Evolutionary conservation across 2,888 invertebrate species (phyloP), one percentile per base, ranked within the genome.

Genomic region (Sesia bembeciformis): DNA sequence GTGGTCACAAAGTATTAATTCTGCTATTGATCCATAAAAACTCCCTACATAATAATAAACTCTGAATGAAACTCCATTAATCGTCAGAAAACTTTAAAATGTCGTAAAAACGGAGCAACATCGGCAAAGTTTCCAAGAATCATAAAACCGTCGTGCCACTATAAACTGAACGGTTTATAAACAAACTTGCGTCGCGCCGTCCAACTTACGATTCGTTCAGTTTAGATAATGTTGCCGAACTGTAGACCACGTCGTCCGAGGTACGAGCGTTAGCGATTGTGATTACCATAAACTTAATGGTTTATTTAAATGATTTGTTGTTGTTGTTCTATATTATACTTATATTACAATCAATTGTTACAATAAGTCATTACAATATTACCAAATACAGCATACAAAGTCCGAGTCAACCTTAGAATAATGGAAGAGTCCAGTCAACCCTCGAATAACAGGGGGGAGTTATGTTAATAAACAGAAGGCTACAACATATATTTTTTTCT

Each of bases 131-230:
- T 59, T 53, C 38, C 52, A 61, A 62, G 60, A 59, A 58, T 59
- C 59, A 65, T 65, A 63, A 64, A 66, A 61, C 58, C 60, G 54
- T 62, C 59, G 55, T 58, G 56, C 59, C 60, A 60, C 58, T 63
- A 62, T 65, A 66, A 68, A 67, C 62, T 38, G 50, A 39, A 60
- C 60, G 55, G 58, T 67, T 68, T 67, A 67, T 65, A 67, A 62
- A 68, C 68, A 67, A 68, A 70, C 67, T 70, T 66, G 66, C 59
- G 57, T 58, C 57, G 60, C 52, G 54, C 56, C 54, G 60, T 61
- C 62, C 60, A 38, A 8, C 50, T 39, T 39, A 38, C 50, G 38
- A 50, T 39, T 50, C 50, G 57, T 58, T 57, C 60, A 39, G 60
- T 59, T 56, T 60, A 60, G 62, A 58, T 57, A 62, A 62, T 63